phyloP scores from a whole-genome alignment of 1,140 invertebrate species.

The Megathymus violae region DNA sequence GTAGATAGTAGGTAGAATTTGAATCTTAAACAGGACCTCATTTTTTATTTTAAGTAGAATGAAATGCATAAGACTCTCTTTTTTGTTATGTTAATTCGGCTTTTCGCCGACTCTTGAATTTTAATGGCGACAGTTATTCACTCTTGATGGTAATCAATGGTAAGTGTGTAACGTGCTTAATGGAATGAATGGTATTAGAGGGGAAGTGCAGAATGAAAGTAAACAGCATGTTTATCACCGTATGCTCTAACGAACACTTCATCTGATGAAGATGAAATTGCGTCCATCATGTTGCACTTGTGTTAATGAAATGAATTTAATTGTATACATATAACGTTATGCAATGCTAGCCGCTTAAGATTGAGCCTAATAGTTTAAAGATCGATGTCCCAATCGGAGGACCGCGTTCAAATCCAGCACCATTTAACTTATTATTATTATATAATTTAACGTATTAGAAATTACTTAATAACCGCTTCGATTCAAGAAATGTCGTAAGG shows the following conservation, averaged over 20 bases:
- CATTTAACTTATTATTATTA: no score
- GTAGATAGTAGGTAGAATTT: slow-evolving; percentile 65
- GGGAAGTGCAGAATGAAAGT: background rate
- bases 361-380: no score
- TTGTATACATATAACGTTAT: no score
- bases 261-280: no score
- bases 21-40: slow-evolving; percentile 65
- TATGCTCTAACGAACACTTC: background rate
- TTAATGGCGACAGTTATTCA: slow-evolving; percentile 34
- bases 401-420: no score
- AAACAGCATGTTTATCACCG: background rate
- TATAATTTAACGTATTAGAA: no score
- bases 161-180: slow-evolving; percentile 30
- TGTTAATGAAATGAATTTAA: no score
- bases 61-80: slow-evolving; percentile 53
- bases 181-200: slow-evolving; percentile 23
- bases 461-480: no score
- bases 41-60: slow-evolving; percentile 72
- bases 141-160: slow-evolving; percentile 32
- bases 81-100: slow-evolving; percentile 57
- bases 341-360: no score
- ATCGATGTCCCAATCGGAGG: no score
- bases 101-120: slow-evolving; percentile 47
- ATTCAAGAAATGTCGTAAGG: no score
- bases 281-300: no score